Evolutionary conservation across 2,113 vertebrate species (phyloP), one percentile per base, ranked within the genome.

Genomic region (Pithys albifrons): DNA sequence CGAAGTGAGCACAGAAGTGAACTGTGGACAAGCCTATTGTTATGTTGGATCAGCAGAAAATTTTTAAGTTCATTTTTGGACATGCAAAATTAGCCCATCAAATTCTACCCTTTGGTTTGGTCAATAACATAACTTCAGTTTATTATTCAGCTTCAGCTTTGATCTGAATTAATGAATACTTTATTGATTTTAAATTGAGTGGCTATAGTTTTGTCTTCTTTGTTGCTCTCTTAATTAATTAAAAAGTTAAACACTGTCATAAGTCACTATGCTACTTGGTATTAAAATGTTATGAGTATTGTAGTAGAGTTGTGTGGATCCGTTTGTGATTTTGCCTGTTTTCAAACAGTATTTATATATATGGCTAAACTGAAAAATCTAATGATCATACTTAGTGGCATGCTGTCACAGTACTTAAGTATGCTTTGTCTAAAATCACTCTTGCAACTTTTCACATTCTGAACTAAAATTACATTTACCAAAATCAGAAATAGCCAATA

Each of bases 141-240:
- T 97, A 86, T 97, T 95, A 93, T 61, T 95, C 79, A 59, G 67
- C 86, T 96, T 91, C 79, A 91, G 61, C 85, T 96, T 93, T 93
- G 82, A 96, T 95, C 78, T 94, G 78, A 96, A 91, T 93, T 97
- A 49, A 94, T 93, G 85, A 93, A 79, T 83, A 67, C 55, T 80
- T 94, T 12, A 94, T 91, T 96, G 95, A 92, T 97, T 96, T 95
- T 91, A 91, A 95, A 93, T 94, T 95, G 88, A 94, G 88, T 41
- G 18, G 12, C 64, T 80, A 75, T 74, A 66, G 71, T 88, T 78
- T 85, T 94, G 66, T 91, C 51, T 94, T 90, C 71, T 93, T 31
- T 87, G 64, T 89, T 93, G 64, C 46, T 88, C 62, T 91, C 81
- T 91, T 73, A 88, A 89, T 93, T 95, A 88, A 94, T 96, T 95